Base-by-base conservation (phyloP, 2,797 vertebrate genomes). In the Notamacropus eugenii region DNA sequence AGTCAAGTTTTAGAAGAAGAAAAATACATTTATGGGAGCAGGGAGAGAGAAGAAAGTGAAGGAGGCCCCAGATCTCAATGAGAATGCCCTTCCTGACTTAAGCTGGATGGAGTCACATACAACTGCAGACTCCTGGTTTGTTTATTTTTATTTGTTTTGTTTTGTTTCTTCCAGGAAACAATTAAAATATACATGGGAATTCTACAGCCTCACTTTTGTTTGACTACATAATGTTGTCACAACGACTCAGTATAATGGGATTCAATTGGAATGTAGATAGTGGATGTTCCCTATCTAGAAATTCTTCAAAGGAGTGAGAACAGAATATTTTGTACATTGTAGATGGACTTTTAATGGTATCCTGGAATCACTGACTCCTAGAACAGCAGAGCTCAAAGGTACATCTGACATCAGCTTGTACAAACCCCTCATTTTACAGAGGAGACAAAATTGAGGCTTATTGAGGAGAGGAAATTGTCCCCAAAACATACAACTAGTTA, bases 21-120 rank as follows among this genome's bases (percentile, higher is more conserved):
- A 97, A 98, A 96, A 14, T 54, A 92, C 92, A 92, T 67, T 91
- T 67, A 96, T 58, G 57, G 52, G 93, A 96, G 22, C 97, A 93
- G 58, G 91, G 40, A 4, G 91, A 96, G 96, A 96, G 93, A 82
- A 95, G 55, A 55, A 95, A 90, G 90, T 10, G 19, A 94, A 54
- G 55, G 2, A 91, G 96, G 67, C 95, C 91, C 92, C 56, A 95
- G 95, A 93, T 97, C 95, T 91, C 4, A 13, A 90, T 93, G 91
- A 93, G 94, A 97, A 94, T 56, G 91, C 55, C 27, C 93, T 94
- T 97, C 11, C 54, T 95, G 92, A 62, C 95, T 97, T 93, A 94
- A 94, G 57, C 95, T 90, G 94, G 96, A 97, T 92, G 95, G 96
- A 97, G 96, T 11, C 82, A 0, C 62, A 55, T 56, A 52, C n/a